Conservation (phyloP, 2,797 vertebrate genomes). For the Tokudaia tokunoshimensis region DNA sequence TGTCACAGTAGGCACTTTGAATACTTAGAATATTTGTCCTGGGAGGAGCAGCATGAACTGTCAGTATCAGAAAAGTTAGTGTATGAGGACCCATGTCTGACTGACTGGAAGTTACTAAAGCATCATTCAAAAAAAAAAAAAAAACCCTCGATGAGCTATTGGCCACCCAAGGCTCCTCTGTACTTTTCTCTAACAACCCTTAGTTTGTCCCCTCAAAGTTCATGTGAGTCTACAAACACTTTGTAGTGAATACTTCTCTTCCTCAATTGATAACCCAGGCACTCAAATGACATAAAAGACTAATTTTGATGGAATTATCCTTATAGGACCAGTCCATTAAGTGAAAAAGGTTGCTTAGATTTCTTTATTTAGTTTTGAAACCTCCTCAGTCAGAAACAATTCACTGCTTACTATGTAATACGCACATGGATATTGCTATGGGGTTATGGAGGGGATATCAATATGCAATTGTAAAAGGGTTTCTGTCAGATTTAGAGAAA, state of each 20-base stretch:
- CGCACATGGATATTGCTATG: background rate
- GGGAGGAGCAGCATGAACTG: background rate
- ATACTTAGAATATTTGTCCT: background rate
- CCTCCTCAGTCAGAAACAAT: background rate
- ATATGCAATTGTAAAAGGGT: background rate
- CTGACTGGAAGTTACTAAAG: background rate
- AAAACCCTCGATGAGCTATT: background rate
- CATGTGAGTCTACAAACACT: background rate
- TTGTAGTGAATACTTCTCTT: conserved; percentile 47
- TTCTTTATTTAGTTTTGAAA: conserved; percentile 18
- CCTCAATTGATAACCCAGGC: background rate
- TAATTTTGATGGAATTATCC: background rate
- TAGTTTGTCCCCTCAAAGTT: background rate
- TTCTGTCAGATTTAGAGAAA: background rate
- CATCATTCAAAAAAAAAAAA: background rate
- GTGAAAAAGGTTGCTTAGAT: background rate
- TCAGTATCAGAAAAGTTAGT: background rate
- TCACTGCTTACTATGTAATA: background rate
- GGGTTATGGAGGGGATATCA: background rate
- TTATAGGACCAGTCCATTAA: background rate
- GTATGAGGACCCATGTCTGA: background rate
- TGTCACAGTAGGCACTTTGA: background rate
- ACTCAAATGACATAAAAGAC: conserved; percentile 23
- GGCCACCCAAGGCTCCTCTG: background rate
- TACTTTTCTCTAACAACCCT: background rate